These are phyloP conservation scores for Spermophilus dauricus DNA, from an alignment of 2,113 vertebrate species.

Conservation along the genomic window DNA sequence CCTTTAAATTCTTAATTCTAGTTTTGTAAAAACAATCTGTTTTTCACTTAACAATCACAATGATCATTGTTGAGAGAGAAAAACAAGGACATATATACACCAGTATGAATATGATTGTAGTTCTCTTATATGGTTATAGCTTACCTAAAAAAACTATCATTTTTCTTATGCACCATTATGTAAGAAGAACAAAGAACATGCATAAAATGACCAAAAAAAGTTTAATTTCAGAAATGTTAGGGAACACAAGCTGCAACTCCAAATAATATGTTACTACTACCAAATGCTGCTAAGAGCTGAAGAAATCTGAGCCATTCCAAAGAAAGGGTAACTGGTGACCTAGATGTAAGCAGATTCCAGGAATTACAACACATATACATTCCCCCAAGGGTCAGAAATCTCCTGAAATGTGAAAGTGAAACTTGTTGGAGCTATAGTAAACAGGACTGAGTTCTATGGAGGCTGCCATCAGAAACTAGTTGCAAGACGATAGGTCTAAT, in stretches of 20 bases:
- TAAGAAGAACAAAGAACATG: slow-evolving; percentile 11
- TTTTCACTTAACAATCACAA: background rate
- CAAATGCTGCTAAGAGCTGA: background rate
- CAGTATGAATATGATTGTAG: background rate
- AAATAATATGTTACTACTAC: background rate
- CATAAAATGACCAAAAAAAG: background rate
- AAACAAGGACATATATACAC: background rate
- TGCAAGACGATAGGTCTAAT: background rate
- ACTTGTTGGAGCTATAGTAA: background rate
- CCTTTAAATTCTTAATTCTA: background rate
- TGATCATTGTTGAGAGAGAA: background rate
- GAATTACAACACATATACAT: background rate
- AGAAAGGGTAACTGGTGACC: background rate
- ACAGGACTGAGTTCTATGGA: background rate
- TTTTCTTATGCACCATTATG: background rate
- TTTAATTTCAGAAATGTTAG: background rate
- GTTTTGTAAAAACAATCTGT: background rate
- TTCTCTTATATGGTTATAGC: background rate
- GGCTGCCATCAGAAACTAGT: background rate
- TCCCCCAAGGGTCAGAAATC: background rate
- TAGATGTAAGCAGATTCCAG: background rate
- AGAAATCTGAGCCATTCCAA: background rate
- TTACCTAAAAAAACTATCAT: background rate
- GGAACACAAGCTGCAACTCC: background rate
- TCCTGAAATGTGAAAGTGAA: background rate